Base-by-base conservation (phyloP, 1,140 invertebrate genomes). In the Zaprionus lachaisei region DNA sequence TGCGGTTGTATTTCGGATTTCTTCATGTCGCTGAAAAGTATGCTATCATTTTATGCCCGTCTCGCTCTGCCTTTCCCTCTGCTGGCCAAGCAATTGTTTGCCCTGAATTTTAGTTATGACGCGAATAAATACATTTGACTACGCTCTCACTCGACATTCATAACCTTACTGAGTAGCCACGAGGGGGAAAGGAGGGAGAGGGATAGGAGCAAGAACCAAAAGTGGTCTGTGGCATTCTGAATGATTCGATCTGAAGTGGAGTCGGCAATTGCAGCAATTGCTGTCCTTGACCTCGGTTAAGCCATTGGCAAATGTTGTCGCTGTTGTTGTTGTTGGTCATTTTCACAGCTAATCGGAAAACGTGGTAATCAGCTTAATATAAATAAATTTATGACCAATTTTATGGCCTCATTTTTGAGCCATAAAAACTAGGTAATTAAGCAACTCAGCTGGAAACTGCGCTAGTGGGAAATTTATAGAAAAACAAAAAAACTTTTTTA, bases 1-100 rank as follows among this genome's bases (percentile, higher is more conserved):
- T 78, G 68, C 67, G 67, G 72, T 78, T 74, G 76, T 71, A 73
- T 74, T 75, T 75, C 55, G 65, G 55, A 62, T 74, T 78, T 56
- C 47, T 80, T 70, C 31, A 56, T 70, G 58, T 65, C 49, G 51
- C 74, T 80, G 17, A 80, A 80, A 80, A 77, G 78, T 80, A 69
- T 80, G 75, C 78, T 73, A 77, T 72, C 57, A 73, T 73, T 58
- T 73, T 69, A 62, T 63, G 38, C 15, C 22, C 17, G n/a, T 20
- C 4, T 15, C 49, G 4, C 60, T 12, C 24, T 28, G 1, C 7
- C 15, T 5, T 14, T 61, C 22, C 7, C 20, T 51, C 54, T 44
- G 47, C 34, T 17, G 60, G 47, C 34, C 44, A 24, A 28, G 26
- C 37, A 37, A 67, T 67, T 74, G 57, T 74, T 67, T 72, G 61